Base-by-base conservation (phyloP, 2,113 vertebrate species). In the Alligator mississippiensis region DNA sequence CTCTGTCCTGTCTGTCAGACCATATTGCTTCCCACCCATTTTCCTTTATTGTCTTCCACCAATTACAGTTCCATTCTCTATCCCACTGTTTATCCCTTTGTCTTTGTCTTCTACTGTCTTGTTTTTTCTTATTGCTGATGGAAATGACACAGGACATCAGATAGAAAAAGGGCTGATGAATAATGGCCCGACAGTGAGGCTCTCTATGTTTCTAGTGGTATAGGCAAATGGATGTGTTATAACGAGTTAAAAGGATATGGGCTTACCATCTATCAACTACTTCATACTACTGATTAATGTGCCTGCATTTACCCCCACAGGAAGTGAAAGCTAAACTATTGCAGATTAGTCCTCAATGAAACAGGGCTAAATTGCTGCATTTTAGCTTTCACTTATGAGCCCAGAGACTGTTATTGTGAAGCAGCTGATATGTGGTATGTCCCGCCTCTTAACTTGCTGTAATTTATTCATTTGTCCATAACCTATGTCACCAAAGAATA, bases 61-160 rank as follows among this genome's bases (percentile, higher is more conserved):
- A 72, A 9, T 19, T 38, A 72, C 22, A 11, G 61, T 25, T 62
- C 9, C 61, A 62, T 47, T 34, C 78, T 80, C 34, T 57, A 13
- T 80, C 9, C 5, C 59, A 27, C n/a, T 91, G 91, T 93, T 95
- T 93, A 92, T 96, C 87, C 87, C 19, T 80, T 76, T 81, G 54
- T 30, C 72, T 66, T 88, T 90, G 81, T 77, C 92, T 89, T 93
- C 85, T 81, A 28, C 28, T 70, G 30, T 64, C 88, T 90, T 80
- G 66, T 30, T 63, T 81, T 83, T 47, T 17, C 77, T 90, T 95
- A 89, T 78, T 82, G 38, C 63, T 78, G 59, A 60, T 74, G 91
- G 91, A 74, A 70, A 34, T 70, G 66, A 82, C 14, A 77, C 92
- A 89, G 94, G 84, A 94, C 82, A 63, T 94, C 95, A 96, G 15